A percentile compares a stretch with the other conserved stretches of the same genome.
These are phyloP conservation scores for Ormyrus rosae DNA, from an alignment of 2,888 invertebrate genomes.

Conservation along the genomic window DNA sequence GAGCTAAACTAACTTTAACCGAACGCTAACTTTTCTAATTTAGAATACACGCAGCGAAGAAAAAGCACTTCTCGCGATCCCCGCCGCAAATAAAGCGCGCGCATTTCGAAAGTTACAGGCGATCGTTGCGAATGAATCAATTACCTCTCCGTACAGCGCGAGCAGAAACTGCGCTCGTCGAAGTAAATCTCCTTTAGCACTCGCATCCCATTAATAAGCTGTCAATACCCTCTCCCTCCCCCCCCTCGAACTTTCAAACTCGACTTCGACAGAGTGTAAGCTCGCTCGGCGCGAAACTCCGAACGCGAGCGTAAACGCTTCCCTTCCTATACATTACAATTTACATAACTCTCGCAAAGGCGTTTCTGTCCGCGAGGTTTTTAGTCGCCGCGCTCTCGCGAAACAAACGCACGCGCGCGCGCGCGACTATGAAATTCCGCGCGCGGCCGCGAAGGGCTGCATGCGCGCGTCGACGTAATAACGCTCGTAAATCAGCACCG, in stretches of 20 bases:
- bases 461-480: constrained; percentile 3
- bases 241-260: neutral
- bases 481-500: constrained; percentile 28
- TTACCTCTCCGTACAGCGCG: neutral
- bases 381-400: neutral
- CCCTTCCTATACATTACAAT: constrained; percentile 17
- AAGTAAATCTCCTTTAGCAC: neutral
- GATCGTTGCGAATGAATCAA: too few species aligned
- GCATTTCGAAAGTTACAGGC: too few species aligned
- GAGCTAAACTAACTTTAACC: too few species aligned
- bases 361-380: neutral
- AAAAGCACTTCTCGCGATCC: too few species aligned
- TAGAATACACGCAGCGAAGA: too few species aligned
- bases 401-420: neutral
- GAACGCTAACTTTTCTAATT: too few species aligned
- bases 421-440: neutral
- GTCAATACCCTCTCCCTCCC: constrained; percentile 1
- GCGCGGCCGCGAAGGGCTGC: neutral
- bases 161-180: constrained; percentile 8
- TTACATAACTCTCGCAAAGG: constrained; percentile 18
- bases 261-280: neutral
- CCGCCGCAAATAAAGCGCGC: too few species aligned
- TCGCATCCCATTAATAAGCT: neutral
- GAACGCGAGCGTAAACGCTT: constrained; percentile 4
- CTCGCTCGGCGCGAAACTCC: neutral